Percentiles rank a stretch among this genome's conserved stretches.
phyloP scores from a whole-genome alignment of 2,888 invertebrate genomes.

The Hyppa rectilinea region DNA sequence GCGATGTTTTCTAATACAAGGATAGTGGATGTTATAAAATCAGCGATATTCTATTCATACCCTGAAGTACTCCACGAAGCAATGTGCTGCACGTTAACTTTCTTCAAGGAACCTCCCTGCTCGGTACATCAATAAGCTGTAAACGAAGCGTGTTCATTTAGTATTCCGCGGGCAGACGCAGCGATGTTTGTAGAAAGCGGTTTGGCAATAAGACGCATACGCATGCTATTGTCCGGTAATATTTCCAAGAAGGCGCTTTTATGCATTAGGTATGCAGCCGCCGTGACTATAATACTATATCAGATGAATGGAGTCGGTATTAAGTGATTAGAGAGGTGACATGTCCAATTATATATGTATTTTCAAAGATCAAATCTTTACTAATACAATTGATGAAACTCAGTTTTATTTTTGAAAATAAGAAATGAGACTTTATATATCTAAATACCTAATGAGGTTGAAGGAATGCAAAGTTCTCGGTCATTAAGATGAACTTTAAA shows the following conservation, averaged over 20 bases:
- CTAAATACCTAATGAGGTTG: conserved; percentile 13
- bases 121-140: conserved; percentile 72
- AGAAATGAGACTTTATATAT: neutral
- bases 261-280: conserved; percentile 80
- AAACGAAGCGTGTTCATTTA: conserved; percentile 73
- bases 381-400: conserved; percentile 9
- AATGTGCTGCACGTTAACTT: conserved; percentile 48
- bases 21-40: conserved; percentile 34
- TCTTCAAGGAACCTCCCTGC: conserved; percentile 51
- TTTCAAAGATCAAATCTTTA: conserved; percentile 33
- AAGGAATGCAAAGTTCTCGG: conserved; percentile 77
- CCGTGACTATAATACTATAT: conserved; percentile 82
- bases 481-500: conserved; percentile 78
- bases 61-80: conserved; percentile 25
- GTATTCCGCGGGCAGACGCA: conserved; percentile 81
- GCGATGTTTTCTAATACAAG: conserved; percentile 17
- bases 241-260: conserved; percentile 87
- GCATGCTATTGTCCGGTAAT: conserved; percentile 88
- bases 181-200: conserved; percentile 88
- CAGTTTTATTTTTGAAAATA: neutral
- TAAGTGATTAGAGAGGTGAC: conserved; percentile 58
- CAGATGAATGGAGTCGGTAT: conserved; percentile 52
- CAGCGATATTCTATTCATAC: conserved; percentile 28
- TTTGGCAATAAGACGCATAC: conserved; percentile 88
- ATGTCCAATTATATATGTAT: conserved; percentile 36